These are phyloP conservation scores for Melanargia galathea DNA, from an alignment of 2,888 invertebrate species.

Conservation along the genomic window DNA sequence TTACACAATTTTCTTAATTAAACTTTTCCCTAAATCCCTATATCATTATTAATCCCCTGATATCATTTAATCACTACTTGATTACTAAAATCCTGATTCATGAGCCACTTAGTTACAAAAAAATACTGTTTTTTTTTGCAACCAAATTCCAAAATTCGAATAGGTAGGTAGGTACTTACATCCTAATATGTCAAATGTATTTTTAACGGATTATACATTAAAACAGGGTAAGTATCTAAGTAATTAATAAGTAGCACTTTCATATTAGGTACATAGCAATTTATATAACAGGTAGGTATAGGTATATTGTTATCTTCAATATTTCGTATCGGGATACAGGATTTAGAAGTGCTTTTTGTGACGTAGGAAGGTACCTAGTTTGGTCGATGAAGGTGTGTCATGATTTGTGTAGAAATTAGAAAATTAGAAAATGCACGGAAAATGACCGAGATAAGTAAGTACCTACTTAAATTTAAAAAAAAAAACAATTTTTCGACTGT, in stretches of 20 bases:
- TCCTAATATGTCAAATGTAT: too few relatives aligned
- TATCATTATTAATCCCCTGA: too few relatives aligned
- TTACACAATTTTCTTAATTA: too few relatives aligned
- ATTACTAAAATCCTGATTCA: not conserved
- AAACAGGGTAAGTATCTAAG: constrained; percentile 21
- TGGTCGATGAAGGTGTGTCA: constrained; percentile 15
- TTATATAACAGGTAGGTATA: constrained; percentile 36
- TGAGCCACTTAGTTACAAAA: not conserved
- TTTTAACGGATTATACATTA: constrained; percentile 10
- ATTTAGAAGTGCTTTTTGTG: constrained; percentile 41
- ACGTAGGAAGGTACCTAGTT: too few relatives aligned
- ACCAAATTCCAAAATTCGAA: constrained; percentile 21
- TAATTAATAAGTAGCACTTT: constrained; percentile 37
- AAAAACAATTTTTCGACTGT: too few relatives aligned
- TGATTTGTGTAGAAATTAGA: not conserved
- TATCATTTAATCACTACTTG: too few relatives aligned
- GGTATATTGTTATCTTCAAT: constrained; percentile 40
- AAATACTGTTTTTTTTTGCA: constrained; percentile 13
- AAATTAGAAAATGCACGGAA: too few relatives aligned
- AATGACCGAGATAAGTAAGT: too few relatives aligned
- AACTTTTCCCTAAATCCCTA: too few relatives aligned
- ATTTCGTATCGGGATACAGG: constrained; percentile 39
- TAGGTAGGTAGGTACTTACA: too few relatives aligned
- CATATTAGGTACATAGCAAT: too few relatives aligned
- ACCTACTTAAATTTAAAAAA: too few relatives aligned